Percentiles rank a stretch among this genome's conserved stretches.
phyloP scores from a whole-genome alignment of 2,888 invertebrate species.

The Diarsia brunnea region DNA sequence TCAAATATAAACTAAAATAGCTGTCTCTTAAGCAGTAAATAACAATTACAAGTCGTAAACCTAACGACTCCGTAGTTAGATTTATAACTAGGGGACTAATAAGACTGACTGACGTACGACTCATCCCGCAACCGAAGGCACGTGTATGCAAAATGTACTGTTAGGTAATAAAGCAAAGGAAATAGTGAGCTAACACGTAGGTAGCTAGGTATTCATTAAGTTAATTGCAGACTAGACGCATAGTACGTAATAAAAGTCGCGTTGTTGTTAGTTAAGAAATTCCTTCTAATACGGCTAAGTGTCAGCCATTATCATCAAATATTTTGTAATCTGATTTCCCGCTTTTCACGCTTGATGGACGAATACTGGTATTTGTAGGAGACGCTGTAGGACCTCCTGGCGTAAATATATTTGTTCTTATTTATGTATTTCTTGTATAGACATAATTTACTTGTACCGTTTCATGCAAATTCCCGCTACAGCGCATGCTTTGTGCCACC shows the following conservation, averaged over 20 bases:
- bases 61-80: not conserved
- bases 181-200: conserved; percentile 4
- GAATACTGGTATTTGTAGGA: not conserved
- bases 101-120: conserved; percentile 7
- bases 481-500: not conserved
- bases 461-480: not conserved
- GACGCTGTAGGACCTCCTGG: not conserved
- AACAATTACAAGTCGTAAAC: not conserved
- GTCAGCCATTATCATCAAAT: not conserved
- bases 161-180: conserved; percentile 22
- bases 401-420: not conserved
- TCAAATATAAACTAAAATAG: not conserved
- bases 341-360: not conserved
- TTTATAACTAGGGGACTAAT: conserved; percentile 13
- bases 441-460: not conserved
- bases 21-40: not conserved
- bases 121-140: conserved; percentile 11
- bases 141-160: conserved; percentile 18
- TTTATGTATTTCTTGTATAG: no score
- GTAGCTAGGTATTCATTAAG: conserved; percentile 12
- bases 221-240: not conserved
- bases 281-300: not conserved
- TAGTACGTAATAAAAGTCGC: not conserved
- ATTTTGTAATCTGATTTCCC: not conserved
- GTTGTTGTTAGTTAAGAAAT: not conserved